Evolutionary conservation across 2,888 invertebrate species (phyloP), one percentile per base, ranked within the genome.

Genomic region (Calliphora vomitoria): DNA sequence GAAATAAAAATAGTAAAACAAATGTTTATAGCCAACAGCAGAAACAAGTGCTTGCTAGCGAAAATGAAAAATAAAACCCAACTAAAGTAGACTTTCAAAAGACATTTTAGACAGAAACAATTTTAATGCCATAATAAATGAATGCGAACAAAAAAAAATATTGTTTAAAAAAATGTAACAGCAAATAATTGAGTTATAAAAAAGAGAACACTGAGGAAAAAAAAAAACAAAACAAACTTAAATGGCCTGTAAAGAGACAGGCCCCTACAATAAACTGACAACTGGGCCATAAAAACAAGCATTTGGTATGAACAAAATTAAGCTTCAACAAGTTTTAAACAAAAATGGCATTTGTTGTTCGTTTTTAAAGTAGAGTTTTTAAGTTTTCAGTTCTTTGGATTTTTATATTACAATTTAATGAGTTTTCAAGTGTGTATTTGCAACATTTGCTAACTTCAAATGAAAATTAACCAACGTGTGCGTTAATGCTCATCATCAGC

Each of bases 111-210:
- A 82, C 68, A 81, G 53, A 15, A 83, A 83, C 62, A 78, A 71
- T 78, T 83, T 83, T 78, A 83, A 71, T 78, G 83, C 76, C 83
- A 47, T 20, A 83, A 64, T 78, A 78, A 83, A 83, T 83, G 78
- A 71, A 83, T 20, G 55, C 18, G 18, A 44, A 66, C 10, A 0
- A 58, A 68, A 44, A 20, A 60, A 75, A 74, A 80, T 75, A 18
- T 62, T 60, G 50, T 53, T 74, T 62, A 68, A 66, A 60, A 60
- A 79, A 71, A 68, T 85, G 64, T 85, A 85, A 82, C 82, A 85
- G 84, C 87, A 85, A 74, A 85, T 87, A 87, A 87, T 87, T 87
- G 84, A 87, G 87, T 87, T 87, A 79, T 87, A 87, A 87, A 84
- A 86, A 87, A 68, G 2, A 44, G 35, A 35, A 35, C 5, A 35